Evolutionary conservation across 1,140 invertebrate genomes (phyloP).

Genomic region (Aporrectodea caliginosa): DNA sequence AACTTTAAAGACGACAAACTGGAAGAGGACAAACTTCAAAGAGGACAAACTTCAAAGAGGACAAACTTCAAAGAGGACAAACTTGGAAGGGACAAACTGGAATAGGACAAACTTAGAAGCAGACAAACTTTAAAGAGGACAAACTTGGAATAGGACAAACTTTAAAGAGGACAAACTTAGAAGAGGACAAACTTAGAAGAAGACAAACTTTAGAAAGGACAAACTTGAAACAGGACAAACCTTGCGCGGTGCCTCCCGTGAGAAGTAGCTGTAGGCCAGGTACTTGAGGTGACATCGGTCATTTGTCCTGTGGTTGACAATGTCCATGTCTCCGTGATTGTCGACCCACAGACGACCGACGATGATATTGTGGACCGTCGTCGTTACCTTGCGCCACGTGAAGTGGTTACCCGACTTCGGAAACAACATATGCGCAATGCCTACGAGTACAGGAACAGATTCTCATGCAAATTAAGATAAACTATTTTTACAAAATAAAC

Average conservation of each 20-base stretch:
- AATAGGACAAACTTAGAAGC: no score
- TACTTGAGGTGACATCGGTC: slow-evolving; percentile 89
- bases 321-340: slow-evolving; percentile 98
- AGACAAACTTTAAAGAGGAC: no score
- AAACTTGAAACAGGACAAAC: no score
- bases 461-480: not conserved
- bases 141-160: no score
- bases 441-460: slow-evolving; percentile 43
- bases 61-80: no score
- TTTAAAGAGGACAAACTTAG: no score
- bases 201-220: no score
- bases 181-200: no score
- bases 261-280: slow-evolving; percentile 96
- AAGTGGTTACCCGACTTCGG: slow-evolving; percentile 73
- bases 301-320: slow-evolving; percentile 75
- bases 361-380: slow-evolving; percentile 98
- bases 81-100: no score
- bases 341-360: slow-evolving; percentile 99
- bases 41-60: no score
- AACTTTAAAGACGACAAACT: no score
- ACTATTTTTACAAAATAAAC: not conserved
- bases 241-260: slow-evolving; percentile 84
- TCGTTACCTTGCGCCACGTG: slow-evolving; percentile 96
- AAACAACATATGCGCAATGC: slow-evolving; percentile 54
- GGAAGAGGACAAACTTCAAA: no score